Conservation (phyloP, 1,140 invertebrate species). For the Camponotus vicinus region DNA sequence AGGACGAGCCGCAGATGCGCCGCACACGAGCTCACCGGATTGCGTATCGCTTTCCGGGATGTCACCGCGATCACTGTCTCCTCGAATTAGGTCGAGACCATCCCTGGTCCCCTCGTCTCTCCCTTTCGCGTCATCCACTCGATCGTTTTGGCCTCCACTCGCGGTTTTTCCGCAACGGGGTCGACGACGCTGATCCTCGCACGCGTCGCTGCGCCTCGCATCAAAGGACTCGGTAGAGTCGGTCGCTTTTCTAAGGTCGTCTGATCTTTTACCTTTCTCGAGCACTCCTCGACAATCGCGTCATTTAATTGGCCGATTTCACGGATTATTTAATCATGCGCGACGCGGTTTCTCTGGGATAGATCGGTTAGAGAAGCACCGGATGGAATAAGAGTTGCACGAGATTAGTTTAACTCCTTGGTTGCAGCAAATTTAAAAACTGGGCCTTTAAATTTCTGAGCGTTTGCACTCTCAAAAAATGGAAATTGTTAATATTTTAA, state of each 20-base stretch:
- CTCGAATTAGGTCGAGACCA: slow-evolving; percentile 74
- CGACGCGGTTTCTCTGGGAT: background rate
- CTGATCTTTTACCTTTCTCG: slow-evolving; percentile 46
- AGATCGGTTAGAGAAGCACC: slow-evolving; percentile 4
- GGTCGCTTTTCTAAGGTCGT: slow-evolving; percentile 46
- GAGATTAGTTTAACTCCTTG: background rate
- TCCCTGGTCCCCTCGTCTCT: background rate
- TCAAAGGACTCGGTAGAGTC: slow-evolving; percentile 65
- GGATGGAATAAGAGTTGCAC: background rate
- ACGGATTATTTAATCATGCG: slow-evolving; percentile 75
- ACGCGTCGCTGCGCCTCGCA: slow-evolving; percentile 66
- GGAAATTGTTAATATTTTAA: background rate
- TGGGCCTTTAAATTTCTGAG: background rate
- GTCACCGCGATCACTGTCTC: slow-evolving; percentile 82
- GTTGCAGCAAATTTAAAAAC: background rate
- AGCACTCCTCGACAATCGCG: slow-evolving; percentile 63
- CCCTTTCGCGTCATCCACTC: slow-evolving; percentile 35
- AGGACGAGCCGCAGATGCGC: slow-evolving; percentile 83
- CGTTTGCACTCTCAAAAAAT: background rate
- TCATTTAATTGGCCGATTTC: slow-evolving; percentile 78
- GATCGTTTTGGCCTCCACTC: slow-evolving; percentile 45
- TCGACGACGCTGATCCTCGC: slow-evolving; percentile 62
- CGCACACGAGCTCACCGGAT: slow-evolving; percentile 73
- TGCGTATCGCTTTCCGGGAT: slow-evolving; percentile 77
- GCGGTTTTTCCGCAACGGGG: slow-evolving; percentile 65